phyloP scores from a whole-genome alignment of 2,113 vertebrate genomes.

The Pavo muticus region DNA sequence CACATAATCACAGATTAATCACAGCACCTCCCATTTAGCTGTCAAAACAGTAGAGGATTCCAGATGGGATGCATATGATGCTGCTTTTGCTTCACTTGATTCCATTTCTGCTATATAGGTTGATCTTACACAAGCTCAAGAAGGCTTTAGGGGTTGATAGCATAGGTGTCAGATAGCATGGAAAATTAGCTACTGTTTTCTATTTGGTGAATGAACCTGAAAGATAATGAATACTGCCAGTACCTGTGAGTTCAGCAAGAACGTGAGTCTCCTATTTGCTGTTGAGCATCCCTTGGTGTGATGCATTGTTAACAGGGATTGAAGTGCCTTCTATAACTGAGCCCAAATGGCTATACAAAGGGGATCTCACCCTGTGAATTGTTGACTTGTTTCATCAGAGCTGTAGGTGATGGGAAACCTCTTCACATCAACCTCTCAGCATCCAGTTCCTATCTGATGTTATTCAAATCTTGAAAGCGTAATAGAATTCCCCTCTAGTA shows the following conservation, averaged over 20 bases:
- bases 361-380: not conserved
- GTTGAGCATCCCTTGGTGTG: not conserved
- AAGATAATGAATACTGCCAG: not conserved
- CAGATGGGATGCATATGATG: constrained; percentile 42
- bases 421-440: not conserved
- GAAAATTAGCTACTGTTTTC: not conserved
- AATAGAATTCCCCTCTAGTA: not conserved
- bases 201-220: not conserved
- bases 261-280: not conserved
- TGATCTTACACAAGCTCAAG: not conserved
- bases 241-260: not conserved
- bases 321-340: not conserved
- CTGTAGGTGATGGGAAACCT: not conserved
- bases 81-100: constrained; percentile 30
- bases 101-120: not conserved
- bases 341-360: not conserved
- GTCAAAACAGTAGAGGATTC: constrained; percentile 76
- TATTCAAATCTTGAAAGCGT: not conserved
- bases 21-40: constrained; percentile 75
- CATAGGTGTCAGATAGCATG: not conserved
- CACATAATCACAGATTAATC: constrained; percentile 81
- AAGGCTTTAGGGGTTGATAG: not conserved
- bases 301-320: not conserved
- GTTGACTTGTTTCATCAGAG: not conserved
- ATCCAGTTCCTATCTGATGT: not conserved